Percentiles rank a stretch among this genome's conserved stretches.
These are phyloP conservation scores for Metridium senile DNA, from an alignment of 92 coral and sea anemone species.

Conservation along the genomic window DNA sequence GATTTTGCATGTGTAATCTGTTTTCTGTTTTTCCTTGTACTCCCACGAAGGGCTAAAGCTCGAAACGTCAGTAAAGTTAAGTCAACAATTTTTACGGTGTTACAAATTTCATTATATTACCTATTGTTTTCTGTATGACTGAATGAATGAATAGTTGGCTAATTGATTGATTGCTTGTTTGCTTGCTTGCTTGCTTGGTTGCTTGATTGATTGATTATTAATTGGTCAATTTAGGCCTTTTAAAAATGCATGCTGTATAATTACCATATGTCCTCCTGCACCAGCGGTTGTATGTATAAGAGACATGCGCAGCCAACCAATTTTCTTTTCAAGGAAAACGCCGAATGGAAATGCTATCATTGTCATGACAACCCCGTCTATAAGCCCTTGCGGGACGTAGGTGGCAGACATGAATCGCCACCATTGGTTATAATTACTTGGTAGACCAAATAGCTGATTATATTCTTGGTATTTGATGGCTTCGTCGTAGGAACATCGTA, in stretches of 20 bases:
- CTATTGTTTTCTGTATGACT: background rate
- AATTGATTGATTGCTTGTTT: background rate
- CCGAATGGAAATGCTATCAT: slow-evolving; percentile 31
- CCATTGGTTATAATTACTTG: slow-evolving; percentile 52
- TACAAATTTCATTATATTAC: no score
- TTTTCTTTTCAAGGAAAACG: slow-evolving; percentile 44
- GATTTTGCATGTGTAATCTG: no score
- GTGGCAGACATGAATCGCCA: slow-evolving; percentile 54
- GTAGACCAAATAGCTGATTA: slow-evolving; percentile 14
- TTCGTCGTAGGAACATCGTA: slow-evolving; percentile 22
- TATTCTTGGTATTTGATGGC: background rate
- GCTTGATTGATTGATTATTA: background rate
- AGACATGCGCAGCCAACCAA: slow-evolving; percentile 67
- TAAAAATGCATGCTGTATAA: background rate
- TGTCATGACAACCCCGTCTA: slow-evolving; percentile 42
- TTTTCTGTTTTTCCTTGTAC: background rate
- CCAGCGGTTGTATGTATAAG: slow-evolving; percentile 60
- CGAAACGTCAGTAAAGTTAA: background rate
- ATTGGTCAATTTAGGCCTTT: background rate
- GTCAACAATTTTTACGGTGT: no score
- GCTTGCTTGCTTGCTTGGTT: background rate
- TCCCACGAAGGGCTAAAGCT: no score
- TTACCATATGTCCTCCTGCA: slow-evolving; percentile 68
- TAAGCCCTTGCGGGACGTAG: slow-evolving; percentile 53
- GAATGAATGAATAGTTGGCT: background rate